phyloP scores from a whole-genome alignment of 2,888 invertebrate species.

The Mellilla xanthometata region DNA sequence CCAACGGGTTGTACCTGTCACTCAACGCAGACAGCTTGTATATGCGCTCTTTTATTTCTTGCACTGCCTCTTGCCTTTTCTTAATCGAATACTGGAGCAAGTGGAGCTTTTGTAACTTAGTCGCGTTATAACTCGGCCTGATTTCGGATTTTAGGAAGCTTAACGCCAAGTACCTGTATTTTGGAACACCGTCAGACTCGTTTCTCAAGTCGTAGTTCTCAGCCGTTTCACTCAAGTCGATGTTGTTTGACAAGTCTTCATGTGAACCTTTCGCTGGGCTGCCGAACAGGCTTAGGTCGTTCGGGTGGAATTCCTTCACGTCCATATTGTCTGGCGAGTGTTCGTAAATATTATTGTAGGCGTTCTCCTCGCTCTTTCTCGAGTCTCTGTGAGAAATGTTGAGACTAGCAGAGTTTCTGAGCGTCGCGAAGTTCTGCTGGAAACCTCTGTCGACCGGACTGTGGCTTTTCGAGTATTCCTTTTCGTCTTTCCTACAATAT shows the following conservation, averaged over 20 bases:
- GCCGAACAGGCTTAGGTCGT: constrained; percentile 54
- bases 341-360: constrained; percentile 65
- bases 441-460: constrained; percentile 71
- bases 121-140: constrained; percentile 87
- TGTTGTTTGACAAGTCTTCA: constrained; percentile 61
- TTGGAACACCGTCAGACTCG: constrained; percentile 62
- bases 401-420: constrained; percentile 59
- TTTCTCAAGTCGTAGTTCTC: constrained; percentile 71
- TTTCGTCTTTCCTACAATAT: constrained; percentile 52
- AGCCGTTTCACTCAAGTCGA: constrained; percentile 76
- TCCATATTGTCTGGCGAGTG: constrained; percentile 70
- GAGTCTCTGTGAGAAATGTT: constrained; percentile 54
- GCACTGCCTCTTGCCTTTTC: constrained; percentile 85
- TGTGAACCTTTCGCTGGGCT: constrained; percentile 52
- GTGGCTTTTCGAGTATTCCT: constrained; percentile 75
- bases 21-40: constrained; percentile 70
- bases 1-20: constrained; percentile 42
- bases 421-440: constrained; percentile 60
- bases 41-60: constrained; percentile 74
- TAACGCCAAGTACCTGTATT: constrained; percentile 70
- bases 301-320: constrained; percentile 55
- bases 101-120: constrained; percentile 87
- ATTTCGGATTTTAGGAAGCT: constrained; percentile 84
- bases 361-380: constrained; percentile 44
- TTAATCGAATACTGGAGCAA: constrained; percentile 87